These are phyloP conservation scores for Rhinolophus ferrumequinum DNA, from an alignment of 2,113 vertebrate genomes.

Conservation along the genomic window DNA sequence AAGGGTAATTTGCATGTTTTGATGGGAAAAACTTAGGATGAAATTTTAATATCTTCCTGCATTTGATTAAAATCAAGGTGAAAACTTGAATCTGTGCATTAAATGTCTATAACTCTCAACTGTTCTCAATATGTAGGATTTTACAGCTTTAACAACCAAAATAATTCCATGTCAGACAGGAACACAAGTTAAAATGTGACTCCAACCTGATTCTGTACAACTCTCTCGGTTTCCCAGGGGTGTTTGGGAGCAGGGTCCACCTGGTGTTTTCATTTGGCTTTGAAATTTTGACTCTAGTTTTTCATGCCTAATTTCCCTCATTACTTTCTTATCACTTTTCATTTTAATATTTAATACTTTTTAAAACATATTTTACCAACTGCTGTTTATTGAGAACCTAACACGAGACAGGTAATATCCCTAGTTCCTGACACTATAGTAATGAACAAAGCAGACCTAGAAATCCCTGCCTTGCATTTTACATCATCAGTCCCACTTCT, in stretches of 20 bases:
- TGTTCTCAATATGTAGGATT: not conserved
- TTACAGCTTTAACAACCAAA: constrained; percentile 34
- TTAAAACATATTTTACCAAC: not conserved
- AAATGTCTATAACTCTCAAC: constrained; percentile 45
- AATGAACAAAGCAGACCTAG: not conserved
- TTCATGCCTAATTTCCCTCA: not conserved
- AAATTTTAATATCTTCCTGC: constrained; percentile 65
- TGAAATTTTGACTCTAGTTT: not conserved
- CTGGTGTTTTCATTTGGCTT: not conserved
- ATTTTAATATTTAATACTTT: not conserved
- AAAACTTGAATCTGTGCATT: constrained; percentile 54
- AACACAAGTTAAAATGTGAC: not conserved
- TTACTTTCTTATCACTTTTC: not conserved
- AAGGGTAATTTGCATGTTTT: constrained; percentile 71
- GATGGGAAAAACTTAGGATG: constrained; percentile 54
- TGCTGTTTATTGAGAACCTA: not conserved
- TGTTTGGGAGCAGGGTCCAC: not conserved
- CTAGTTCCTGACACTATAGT: not conserved
- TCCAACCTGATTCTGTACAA: not conserved
- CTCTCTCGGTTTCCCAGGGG: not conserved
- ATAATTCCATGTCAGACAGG: constrained; percentile 5
- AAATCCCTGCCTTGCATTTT: not conserved
- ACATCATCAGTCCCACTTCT: not conserved
- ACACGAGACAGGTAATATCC: not conserved
- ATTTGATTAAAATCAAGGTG: constrained; percentile 73